phyloP scores from a whole-genome alignment of 2,113 vertebrate genomes.

The Macroglossus sobrinus region DNA sequence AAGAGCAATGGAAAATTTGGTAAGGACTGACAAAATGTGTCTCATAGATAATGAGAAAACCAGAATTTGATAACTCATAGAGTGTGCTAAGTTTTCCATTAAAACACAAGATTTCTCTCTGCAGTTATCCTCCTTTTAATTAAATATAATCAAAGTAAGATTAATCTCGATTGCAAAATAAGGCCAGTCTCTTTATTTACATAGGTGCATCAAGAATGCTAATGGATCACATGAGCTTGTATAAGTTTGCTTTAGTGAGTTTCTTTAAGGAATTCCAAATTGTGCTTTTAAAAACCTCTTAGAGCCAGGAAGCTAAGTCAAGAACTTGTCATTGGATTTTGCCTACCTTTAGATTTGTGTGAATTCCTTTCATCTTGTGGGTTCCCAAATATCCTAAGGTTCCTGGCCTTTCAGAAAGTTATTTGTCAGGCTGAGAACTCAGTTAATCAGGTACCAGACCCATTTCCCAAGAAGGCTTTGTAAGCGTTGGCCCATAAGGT shows the following conservation, averaged over 20 bases:
- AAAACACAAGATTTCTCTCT: background rate
- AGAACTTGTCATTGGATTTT: background rate
- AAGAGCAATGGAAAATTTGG: background rate
- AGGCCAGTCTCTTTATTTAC: background rate
- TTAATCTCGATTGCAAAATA: background rate
- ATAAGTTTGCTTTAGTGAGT: background rate
- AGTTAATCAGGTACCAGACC: background rate
- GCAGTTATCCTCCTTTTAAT: background rate
- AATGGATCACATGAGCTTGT: background rate
- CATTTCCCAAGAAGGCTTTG: background rate
- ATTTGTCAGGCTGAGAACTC: background rate
- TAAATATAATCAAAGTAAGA: background rate
- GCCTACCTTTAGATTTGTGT: background rate
- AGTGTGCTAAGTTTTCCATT: background rate
- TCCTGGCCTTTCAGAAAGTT: background rate
- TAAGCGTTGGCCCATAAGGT: background rate
- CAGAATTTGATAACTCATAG: background rate
- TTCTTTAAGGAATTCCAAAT: background rate
- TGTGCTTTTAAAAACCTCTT: background rate
- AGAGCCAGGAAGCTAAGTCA: background rate
- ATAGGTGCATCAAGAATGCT: background rate
- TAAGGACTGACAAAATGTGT: background rate
- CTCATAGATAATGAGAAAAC: background rate
- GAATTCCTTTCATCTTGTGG: background rate
- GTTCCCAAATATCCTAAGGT: fast-evolving